Evolutionary conservation across 2,113 vertebrate genomes (phyloP).

Genomic region (Uria aalge): DNA sequence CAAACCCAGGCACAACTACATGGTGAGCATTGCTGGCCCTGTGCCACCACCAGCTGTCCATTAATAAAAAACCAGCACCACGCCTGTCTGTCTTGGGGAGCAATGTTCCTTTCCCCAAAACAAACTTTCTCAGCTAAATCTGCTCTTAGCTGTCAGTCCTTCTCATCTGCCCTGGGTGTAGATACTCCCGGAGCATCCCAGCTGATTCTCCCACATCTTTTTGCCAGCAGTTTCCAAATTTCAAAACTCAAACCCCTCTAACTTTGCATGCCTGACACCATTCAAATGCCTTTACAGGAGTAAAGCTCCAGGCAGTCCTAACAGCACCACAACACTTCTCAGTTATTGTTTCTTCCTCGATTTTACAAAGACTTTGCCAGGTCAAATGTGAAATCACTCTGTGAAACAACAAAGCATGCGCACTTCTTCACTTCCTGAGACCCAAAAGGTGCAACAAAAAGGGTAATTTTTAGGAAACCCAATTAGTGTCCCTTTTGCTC

Average conservation of each 20-base stretch:
- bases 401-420: background rate
- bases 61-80: background rate
- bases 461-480: conserved; percentile 36
- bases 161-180: background rate
- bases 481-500: conserved; percentile 27
- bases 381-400: background rate
- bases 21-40: background rate
- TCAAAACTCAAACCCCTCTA: background rate
- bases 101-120: background rate
- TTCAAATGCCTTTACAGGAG: background rate
- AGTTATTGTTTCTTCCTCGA: background rate
- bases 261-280: background rate
- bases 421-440: background rate
- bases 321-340: background rate
- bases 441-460: background rate
- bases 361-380: background rate
- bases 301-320: background rate
- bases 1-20: background rate
- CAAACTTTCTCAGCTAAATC: background rate
- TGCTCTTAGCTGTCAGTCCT: background rate
- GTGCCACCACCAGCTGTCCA: background rate
- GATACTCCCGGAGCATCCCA: background rate
- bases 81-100: rapidly evolving
- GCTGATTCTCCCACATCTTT: rapidly evolving
- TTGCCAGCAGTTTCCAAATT: background rate